Conservation (phyloP, 64 coral and sea anemone species). For the Acropora tenuis region DNA sequence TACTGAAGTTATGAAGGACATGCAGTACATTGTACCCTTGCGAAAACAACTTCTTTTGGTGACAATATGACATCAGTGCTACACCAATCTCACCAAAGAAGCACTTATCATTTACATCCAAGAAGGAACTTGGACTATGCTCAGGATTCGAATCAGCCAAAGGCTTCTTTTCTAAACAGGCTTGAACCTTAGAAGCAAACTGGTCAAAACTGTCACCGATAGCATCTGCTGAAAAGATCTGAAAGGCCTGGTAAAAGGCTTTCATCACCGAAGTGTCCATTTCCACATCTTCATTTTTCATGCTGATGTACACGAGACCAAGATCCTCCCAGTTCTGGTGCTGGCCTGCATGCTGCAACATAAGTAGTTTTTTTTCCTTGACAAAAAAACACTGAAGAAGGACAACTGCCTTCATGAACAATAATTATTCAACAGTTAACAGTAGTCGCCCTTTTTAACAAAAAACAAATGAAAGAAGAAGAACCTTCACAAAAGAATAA, state of each 20-base stretch:
- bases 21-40: slow-evolving; percentile 54
- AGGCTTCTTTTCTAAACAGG: background rate
- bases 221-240: background rate
- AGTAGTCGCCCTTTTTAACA: no score
- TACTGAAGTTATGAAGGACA: slow-evolving; percentile 49
- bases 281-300: slow-evolving; percentile 56
- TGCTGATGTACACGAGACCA: slow-evolving; percentile 41
- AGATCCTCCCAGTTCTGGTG: slow-evolving; percentile 54
- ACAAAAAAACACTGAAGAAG: no score
- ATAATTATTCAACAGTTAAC: no score
- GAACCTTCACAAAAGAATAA: no score
- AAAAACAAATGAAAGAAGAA: no score
- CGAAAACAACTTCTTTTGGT: slow-evolving; percentile 3
- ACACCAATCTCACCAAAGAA: slow-evolving; percentile 69
- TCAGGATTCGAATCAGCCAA: background rate
- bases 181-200: slow-evolving; percentile 19
- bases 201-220: slow-evolving; percentile 40
- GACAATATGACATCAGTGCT: slow-evolving; percentile 56
- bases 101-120: slow-evolving; percentile 42
- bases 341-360: slow-evolving; percentile 48
- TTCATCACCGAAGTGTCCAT: slow-evolving; percentile 13
- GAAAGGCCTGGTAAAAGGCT: slow-evolving; percentile 42
- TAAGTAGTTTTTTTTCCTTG: background rate
- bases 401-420: no score
- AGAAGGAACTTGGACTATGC: slow-evolving; percentile 12